Evolutionary conservation across 2,888 invertebrate species (phyloP), one percentile per base, ranked within the genome.

Genomic region (Baronia brevicornis): DNA sequence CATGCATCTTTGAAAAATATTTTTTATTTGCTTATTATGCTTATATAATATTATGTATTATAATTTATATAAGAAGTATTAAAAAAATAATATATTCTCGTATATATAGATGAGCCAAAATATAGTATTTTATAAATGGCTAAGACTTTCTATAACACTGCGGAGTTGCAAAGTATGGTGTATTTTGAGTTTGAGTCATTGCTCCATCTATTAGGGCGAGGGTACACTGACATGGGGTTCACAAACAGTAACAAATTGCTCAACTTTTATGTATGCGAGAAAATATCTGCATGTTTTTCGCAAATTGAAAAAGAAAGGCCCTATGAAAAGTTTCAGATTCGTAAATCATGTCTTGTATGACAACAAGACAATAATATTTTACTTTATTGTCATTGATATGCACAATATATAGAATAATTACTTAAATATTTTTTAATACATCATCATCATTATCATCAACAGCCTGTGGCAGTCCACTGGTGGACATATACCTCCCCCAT

Each of bases 141-240:
- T 26, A 8, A 21, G 26, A 11, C 21, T 27, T 10, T 26, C 11
- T 15, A 4, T 7, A 15, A 3, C 5, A 6, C 8, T 14, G 23
- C 7, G 17, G 18, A 19, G 4, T 24, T 24, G 17, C 12, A 6
- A 28, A 33, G 27, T 33, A 23, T 33, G 22, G 27, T 26, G 14
- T 28, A 18, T 33, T 28, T 28, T 28, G 33, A 27, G 23, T 28
- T 22, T 18, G 23, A 23, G 18, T 28, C 18, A 28, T 33, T 21
- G 22, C 22, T 33, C 22, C 33, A 28, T 33, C 28, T 33, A 23
- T 13, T 12, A 18, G 28, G 33, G 28, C 33, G 23, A 33, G 33
- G 33, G 33, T 33, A 33, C 17, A n/a, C 28, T 22, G 25, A 23
- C 23, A 21, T 5, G 22, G 23, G 17, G 11, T 5, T 17, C 8